These are phyloP conservation scores for Agrochola lota DNA, from an alignment of 2,888 invertebrate species.

Conservation along the genomic window DNA sequence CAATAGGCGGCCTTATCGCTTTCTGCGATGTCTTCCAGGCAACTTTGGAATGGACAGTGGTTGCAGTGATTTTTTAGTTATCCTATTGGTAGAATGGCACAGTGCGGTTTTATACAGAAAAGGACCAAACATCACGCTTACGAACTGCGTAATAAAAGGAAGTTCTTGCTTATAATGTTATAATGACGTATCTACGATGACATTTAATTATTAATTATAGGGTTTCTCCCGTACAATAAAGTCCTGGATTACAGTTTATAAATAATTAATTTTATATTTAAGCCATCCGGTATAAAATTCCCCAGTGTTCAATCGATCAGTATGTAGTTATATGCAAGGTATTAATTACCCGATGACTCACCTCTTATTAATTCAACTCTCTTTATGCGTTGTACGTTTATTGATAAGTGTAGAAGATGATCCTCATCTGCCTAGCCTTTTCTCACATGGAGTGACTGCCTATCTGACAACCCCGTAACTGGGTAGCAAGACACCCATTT, in stretches of 20 bases:
- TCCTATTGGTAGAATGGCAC: not conserved
- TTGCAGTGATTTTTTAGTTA: not conserved
- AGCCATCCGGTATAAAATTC: not conserved
- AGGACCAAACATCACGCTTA: not conserved
- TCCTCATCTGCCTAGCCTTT: too few relatives aligned
- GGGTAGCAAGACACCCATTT: too few relatives aligned
- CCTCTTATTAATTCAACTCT: not conserved
- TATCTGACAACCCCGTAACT: too few relatives aligned
- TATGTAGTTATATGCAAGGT: not conserved
- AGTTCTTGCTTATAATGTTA: slow-evolving; percentile 7
- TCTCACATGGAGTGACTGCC: too few relatives aligned
- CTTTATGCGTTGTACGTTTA: too few relatives aligned
- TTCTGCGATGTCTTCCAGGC: not conserved
- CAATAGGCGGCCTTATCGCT: not conserved
- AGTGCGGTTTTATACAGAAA: not conserved
- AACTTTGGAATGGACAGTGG: too few relatives aligned
- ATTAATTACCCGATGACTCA: not conserved
- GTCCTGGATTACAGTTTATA: slow-evolving; percentile 6
- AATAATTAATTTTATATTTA: slow-evolving; percentile 11
- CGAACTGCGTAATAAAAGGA: slow-evolving; percentile 27
- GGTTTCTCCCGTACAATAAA: slow-evolving; percentile 10
- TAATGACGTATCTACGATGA: slow-evolving; percentile 19
- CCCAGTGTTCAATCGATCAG: slow-evolving; percentile 12
- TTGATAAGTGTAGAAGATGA: too few relatives aligned
- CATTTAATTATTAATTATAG: slow-evolving; percentile 7